Base-by-base conservation (phyloP, 2,797 vertebrate genomes). In the Sciurus vulgaris region DNA sequence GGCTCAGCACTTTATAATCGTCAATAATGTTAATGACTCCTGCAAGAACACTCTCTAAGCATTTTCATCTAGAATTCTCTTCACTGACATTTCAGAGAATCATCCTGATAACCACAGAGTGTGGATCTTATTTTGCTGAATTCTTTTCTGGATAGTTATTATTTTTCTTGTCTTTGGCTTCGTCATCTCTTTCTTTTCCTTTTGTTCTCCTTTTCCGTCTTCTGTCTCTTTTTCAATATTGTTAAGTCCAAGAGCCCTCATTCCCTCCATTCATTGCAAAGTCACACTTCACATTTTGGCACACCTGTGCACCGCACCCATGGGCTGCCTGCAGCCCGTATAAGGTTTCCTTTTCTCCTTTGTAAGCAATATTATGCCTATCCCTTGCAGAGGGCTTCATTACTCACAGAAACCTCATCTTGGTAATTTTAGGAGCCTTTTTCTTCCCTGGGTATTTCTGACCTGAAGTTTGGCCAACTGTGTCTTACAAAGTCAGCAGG, bases 401-500 rank as follows among this genome's bases (percentile, higher is more conserved):
- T 35, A 17, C 76, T 56, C 89, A 95, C 47, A 82, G 96, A 97
- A 97, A 97, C 86, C 94, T 98, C 96, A 91, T 96, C 94, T 93
- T 81, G 4, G 67, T 95, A 96, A 95, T 90, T 86, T 92, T 94
- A 94, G 82, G 81, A 67, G 97, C n/a, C 79, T 94, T 93, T 96
- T 94, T 92, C 96, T 87, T 98, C 94, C 93, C 89, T 86, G 79
- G 92, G 92, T 97, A 98, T 97, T 98, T 97, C 97, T 95, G 89
- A 95, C 69, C 89, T 97, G 98, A 97, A 95, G 97, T 95, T 96
- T 98, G 95, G 92, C 98, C 97, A 98, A 97, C 97, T 97, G 87
- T 93, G 59, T 98, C 95, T 97, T 94, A 97, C 95, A 96, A 96
- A 97, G 98, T 98, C 97, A 98, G 98, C 98, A 98, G 97, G 93